A percentile compares a stretch with the other conserved stretches of the same genome.
phyloP scores from a whole-genome alignment of 2,888 invertebrate genomes.

The Ectropis crepuscularia region DNA sequence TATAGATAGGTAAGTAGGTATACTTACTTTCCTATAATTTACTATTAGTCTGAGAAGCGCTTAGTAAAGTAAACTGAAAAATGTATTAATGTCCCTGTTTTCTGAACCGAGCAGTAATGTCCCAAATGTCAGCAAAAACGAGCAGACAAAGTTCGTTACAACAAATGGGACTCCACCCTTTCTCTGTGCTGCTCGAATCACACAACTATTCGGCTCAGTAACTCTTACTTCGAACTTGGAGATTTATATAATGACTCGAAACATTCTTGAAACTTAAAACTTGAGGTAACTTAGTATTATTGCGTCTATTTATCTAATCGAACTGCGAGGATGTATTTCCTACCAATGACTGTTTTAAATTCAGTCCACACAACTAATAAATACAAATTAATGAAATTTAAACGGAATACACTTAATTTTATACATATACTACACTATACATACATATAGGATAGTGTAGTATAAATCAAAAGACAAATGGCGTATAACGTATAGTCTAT shows the following conservation, averaged over 20 bases:
- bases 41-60: too few relatives aligned
- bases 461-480: too few relatives aligned
- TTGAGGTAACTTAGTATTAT: neutral
- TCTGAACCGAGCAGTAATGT: constrained; percentile 2
- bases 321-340: too few relatives aligned
- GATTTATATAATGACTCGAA: constrained; percentile 17
- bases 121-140: constrained; percentile 19
- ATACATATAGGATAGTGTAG: too few relatives aligned
- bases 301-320: neutral
- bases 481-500: too few relatives aligned
- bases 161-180: constrained; percentile 15
- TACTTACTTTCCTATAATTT: too few relatives aligned
- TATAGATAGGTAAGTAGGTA: too few relatives aligned
- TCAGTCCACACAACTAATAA: too few relatives aligned
- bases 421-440: too few relatives aligned
- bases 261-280: constrained; percentile 1
- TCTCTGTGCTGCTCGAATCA: constrained; percentile 8
- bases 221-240: constrained; percentile 14
- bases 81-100: neutral
- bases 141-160: constrained; percentile 11
- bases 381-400: too few relatives aligned
- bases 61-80: neutral
- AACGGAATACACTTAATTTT: too few relatives aligned
- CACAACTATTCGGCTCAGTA: constrained; percentile 19
- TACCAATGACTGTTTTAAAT: too few relatives aligned